Percentiles rank a stretch among this genome's conserved stretches.
These are phyloP conservation scores for Cryptocheilus praepositus DNA, from an alignment of 2,888 invertebrate species.

Conservation along the genomic window DNA sequence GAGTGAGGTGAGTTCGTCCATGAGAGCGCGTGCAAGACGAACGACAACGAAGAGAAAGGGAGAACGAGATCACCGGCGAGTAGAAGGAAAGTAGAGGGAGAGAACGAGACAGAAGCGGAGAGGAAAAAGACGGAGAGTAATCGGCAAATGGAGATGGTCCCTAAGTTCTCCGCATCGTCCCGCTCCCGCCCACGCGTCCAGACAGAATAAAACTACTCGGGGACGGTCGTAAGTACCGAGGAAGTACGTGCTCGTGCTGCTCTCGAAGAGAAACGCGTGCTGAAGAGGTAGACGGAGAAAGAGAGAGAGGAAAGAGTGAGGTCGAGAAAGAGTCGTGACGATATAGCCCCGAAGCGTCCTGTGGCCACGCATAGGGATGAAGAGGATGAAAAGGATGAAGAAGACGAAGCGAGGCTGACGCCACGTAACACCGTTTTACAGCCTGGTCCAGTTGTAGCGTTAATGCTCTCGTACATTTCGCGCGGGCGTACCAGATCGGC, in stretches of 20 bases:
- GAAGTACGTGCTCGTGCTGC: slow-evolving; percentile 62
- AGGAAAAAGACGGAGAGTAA: slow-evolving; percentile 48
- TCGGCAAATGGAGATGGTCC: slow-evolving; percentile 62
- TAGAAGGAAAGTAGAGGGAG: slow-evolving; percentile 11
- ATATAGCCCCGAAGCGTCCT: slow-evolving; percentile 55
- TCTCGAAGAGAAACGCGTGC: slow-evolving; percentile 36
- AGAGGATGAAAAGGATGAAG: slow-evolving; percentile 25
- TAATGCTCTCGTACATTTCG: slow-evolving; percentile 61
- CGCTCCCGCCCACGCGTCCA: slow-evolving; percentile 68
- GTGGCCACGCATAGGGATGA: slow-evolving; percentile 35
- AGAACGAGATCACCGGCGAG: not conserved
- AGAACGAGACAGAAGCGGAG: slow-evolving; percentile 26
- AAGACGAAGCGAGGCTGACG: slow-evolving; percentile 41
- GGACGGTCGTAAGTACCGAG: slow-evolving; percentile 69
- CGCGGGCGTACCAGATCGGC: slow-evolving; percentile 60
- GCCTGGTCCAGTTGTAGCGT: slow-evolving; percentile 62
- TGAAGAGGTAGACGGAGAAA: slow-evolving; percentile 22
- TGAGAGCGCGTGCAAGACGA: slow-evolving; percentile 9
- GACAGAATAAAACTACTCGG: slow-evolving; percentile 72
- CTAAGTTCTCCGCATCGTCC: slow-evolving; percentile 56
- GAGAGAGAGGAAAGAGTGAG: slow-evolving; percentile 24
- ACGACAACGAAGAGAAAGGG: slow-evolving; percentile 3
- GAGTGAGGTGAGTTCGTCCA: too few species aligned
- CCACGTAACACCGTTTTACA: slow-evolving; percentile 60
- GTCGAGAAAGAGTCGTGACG: slow-evolving; percentile 36